Conservation (phyloP, 2,797 vertebrate species). For the Lates japonicus region DNA sequence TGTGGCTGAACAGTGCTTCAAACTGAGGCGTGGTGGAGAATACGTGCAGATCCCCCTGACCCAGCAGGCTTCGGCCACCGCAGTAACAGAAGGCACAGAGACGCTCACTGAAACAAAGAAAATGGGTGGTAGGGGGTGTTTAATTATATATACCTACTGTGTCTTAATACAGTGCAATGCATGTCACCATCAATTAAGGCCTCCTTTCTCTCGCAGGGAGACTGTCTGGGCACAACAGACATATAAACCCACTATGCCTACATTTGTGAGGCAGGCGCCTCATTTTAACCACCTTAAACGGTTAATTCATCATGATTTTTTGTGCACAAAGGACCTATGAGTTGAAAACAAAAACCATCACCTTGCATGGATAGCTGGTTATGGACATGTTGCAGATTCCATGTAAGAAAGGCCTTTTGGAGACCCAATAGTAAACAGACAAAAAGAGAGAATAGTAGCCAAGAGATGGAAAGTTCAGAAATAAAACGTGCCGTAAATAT, state of each 20-base stretch:
- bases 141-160: conserved; percentile 77
- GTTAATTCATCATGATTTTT: not conserved
- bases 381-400: conserved; percentile 10
- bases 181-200: conserved; percentile 73
- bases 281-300: not conserved
- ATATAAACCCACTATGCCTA: conserved; percentile 20
- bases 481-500: conserved; percentile 59
- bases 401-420: conserved; percentile 4
- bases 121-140: conserved; percentile 58
- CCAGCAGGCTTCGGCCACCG: conserved; percentile 95
- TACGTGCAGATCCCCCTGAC: conserved; percentile 95
- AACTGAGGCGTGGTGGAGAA: conserved; percentile 90
- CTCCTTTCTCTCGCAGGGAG: conserved; percentile 39
- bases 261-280: not conserved
- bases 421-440: not conserved
- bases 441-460: conserved; percentile 5
- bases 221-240: conserved; percentile 28
- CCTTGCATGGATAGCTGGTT: not conserved
- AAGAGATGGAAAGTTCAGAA: conserved; percentile 38
- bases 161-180: conserved; percentile 66
- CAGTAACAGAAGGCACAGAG: conserved; percentile 99
- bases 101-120: conserved; percentile 86
- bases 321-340: not conserved
- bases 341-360: not conserved
- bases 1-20: conserved; percentile 74